Conservation (phyloP, 2,797 vertebrate genomes). For the Sciurus vulgaris region DNA sequence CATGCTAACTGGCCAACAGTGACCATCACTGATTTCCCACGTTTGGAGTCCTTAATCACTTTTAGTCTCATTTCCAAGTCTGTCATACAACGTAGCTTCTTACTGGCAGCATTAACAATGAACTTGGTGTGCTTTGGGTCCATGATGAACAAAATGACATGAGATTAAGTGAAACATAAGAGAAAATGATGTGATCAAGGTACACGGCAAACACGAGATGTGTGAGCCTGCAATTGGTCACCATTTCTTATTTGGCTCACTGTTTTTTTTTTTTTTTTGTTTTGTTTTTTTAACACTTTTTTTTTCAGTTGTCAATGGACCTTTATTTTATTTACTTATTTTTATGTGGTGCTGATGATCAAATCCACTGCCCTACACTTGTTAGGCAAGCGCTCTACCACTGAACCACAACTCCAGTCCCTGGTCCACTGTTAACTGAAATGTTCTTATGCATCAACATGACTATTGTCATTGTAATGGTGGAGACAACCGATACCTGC, state of each 20-base stretch:
- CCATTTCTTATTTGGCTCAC: not conserved
- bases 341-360: no score
- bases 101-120: not conserved
- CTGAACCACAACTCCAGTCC: no score
- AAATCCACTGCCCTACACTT: no score
- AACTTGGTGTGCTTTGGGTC: not conserved
- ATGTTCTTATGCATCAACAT: not conserved
- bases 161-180: not conserved
- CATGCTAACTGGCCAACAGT: not conserved
- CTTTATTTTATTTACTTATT: no score
- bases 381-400: no score
- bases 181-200: not conserved
- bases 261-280: no score
- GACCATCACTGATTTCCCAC: not conserved
- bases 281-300: no score
- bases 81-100: not conserved
- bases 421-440: not conserved
- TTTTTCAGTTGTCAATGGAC: no score
- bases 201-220: no score
- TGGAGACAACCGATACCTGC: not conserved
- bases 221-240: not conserved
- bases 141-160: not conserved
- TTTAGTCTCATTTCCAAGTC: not conserved
- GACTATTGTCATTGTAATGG: not conserved
- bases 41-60: not conserved